Base-by-base conservation (phyloP, 2,888 invertebrate species). In the Hypsopygia costalis region DNA sequence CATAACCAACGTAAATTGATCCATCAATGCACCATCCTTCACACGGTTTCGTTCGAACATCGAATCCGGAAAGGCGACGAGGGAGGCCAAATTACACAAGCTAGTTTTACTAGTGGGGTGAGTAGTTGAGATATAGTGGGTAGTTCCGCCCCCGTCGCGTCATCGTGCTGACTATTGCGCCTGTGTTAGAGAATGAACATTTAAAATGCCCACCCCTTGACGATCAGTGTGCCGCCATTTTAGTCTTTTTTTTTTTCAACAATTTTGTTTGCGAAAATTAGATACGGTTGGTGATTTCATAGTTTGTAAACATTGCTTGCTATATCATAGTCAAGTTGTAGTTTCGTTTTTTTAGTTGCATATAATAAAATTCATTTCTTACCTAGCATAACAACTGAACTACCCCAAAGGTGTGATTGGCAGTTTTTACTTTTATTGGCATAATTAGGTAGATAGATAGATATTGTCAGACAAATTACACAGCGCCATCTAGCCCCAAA, bases 121-220 rank as follows among this genome's bases (percentile, higher is more conserved):
- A 45, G 66, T 82, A 79, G 82, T 81, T 76, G 75, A 63, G 67
- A 65, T 64, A 79, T 83, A 81, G 82, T n/a, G 73, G 78, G 73
- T 58, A 51, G 67, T 49, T 41, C 71, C 79, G 62, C 78, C 81
- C 81, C 78, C 81, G 62, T 45, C 68, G 71, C 81, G 79, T 85
- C 86, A 85, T 85, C 78, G 70, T 54, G 63, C 70, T 83, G 83
- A 85, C 83, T 81, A 71, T 75, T 81, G 81, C 81, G 77, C 74
- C 66, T 82, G 81, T 86, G 85, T 86, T 86, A 85, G 75, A 74
- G 83, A 69, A 72, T 68, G 81, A 81, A 82, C 85, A 82, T 85
- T 85, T 86, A 79, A 86, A 86, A 86, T 85, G 70, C 81, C 78
- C 81, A 64, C 82, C 83, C 80, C 70, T 71, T 85, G 81, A 85